A percentile compares a stretch with the other conserved stretches of the same genome.
These are phyloP conservation scores for Dipodomys merriami DNA, from an alignment of 2,113 vertebrate genomes.

Conservation along the genomic window DNA sequence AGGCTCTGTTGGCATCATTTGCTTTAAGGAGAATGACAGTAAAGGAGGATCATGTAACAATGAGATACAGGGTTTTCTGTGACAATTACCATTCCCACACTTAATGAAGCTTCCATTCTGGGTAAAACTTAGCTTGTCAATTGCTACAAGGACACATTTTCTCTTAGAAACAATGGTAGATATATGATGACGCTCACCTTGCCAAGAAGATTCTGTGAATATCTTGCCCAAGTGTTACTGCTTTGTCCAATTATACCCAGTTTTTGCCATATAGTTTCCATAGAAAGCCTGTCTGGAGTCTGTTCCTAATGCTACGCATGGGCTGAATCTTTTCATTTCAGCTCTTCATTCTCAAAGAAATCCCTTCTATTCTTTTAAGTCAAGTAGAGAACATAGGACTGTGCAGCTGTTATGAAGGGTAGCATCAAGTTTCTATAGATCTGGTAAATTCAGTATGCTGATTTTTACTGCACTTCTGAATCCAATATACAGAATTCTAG, in stretches of 20 bases:
- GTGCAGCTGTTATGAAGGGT: accelerated
- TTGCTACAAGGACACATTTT: neutral
- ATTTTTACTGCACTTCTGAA: too few relatives aligned
- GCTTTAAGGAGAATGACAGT: too few relatives aligned
- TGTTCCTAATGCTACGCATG: neutral
- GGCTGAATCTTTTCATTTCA: neutral
- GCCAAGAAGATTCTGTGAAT: neutral
- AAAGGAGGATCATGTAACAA: neutral
- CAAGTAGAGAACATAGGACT: neutral
- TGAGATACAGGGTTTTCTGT: neutral
- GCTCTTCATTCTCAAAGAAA: neutral
- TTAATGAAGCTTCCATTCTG: neutral
- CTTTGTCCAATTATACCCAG: neutral
- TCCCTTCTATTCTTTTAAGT: neutral
- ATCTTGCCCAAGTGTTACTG: too few relatives aligned
- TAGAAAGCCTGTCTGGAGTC: neutral
- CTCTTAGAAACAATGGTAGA: neutral
- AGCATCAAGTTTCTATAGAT: accelerated
- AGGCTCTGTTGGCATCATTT: neutral
- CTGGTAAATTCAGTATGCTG: too few relatives aligned
- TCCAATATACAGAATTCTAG: too few relatives aligned
- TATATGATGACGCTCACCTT: neutral
- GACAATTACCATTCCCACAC: neutral
- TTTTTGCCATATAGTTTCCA: too few relatives aligned
- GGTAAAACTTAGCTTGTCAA: neutral